A percentile compares a stretch with the other conserved stretches of the same genome.
phyloP scores from a whole-genome alignment of 1,140 invertebrate genomes.

The Danaus melanippus region DNA sequence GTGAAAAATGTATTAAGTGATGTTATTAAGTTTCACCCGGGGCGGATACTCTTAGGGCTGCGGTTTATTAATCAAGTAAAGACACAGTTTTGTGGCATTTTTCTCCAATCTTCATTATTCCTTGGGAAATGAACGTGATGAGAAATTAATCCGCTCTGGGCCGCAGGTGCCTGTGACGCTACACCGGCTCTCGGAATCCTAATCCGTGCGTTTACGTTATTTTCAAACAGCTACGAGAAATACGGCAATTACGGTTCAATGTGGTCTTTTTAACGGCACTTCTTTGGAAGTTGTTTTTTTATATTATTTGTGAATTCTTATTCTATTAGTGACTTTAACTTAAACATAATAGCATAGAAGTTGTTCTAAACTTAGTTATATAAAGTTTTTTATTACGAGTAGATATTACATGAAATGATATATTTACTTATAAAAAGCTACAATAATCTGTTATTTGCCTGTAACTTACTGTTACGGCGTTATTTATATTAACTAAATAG shows the following conservation, averaged over 20 bases:
- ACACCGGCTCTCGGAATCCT: conserved; percentile 26
- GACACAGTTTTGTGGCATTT: conserved; percentile 54
- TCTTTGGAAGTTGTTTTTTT: too few relatives aligned
- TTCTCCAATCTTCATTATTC: conserved; percentile 62
- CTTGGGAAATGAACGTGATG: conserved; percentile 44
- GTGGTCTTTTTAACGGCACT: too few relatives aligned
- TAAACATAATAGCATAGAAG: too few relatives aligned
- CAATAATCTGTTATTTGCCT: too few relatives aligned
- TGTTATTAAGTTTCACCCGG: conserved; percentile 11
- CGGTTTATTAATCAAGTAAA: conserved; percentile 56
- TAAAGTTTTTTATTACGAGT: not conserved
- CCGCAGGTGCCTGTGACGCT: conserved; percentile 56
- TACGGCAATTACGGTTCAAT: not conserved
- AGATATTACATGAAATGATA: not conserved
- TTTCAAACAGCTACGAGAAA: conserved; percentile 16
- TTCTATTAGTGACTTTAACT: too few relatives aligned
- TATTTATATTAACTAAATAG: conserved; percentile 26
- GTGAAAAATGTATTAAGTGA: conserved; percentile 8
- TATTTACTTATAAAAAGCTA: conserved; percentile 6
- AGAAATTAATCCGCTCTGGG: conserved; percentile 65
- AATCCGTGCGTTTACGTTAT: conserved; percentile 36
- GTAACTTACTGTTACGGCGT: not conserved
- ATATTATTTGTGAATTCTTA: too few relatives aligned
- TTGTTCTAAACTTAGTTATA: too few relatives aligned
- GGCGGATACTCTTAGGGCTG: conserved; percentile 15